A percentile compares a stretch with the other conserved stretches of the same genome.
Conservation (phyloP, 2,888 invertebrate species). For the Xestia rhomboidea region DNA sequence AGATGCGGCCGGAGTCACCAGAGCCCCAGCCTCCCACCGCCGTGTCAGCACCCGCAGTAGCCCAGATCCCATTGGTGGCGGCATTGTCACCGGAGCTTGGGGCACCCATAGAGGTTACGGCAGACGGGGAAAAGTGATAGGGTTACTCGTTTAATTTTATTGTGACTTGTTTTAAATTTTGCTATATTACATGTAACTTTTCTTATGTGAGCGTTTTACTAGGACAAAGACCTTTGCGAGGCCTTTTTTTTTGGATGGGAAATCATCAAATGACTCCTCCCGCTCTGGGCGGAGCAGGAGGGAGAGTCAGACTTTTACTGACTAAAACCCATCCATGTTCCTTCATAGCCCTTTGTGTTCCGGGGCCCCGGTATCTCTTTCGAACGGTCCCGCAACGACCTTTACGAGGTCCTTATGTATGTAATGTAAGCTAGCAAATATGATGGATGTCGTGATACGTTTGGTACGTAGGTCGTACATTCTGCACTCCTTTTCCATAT, state of each 20-base stretch:
- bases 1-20: constrained; percentile 68
- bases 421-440: neutral
- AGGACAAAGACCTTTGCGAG: neutral
- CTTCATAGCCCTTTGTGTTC: too few species aligned
- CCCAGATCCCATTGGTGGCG: constrained; percentile 38
- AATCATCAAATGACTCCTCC: too few species aligned
- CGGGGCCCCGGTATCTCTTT: too few species aligned
- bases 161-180: constrained; percentile 72
- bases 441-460: neutral
- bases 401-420: neutral
- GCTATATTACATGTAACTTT: constrained; percentile 68
- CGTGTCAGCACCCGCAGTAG: constrained; percentile 72
- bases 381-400: too few species aligned
- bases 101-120: constrained; percentile 43
- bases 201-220: constrained; percentile 54
- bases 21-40: constrained; percentile 63
- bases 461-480: too few species aligned
- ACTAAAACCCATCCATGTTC: too few species aligned
- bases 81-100: constrained; percentile 38
- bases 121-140: constrained; percentile 69
- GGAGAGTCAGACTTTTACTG: too few species aligned
- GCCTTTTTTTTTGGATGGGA: too few species aligned
- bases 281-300: too few species aligned
- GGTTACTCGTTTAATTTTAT: constrained; percentile 69
- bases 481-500: too few species aligned